Evolutionary conservation across 2,113 vertebrate genomes (phyloP), one percentile per base, ranked within the genome.

Genomic region (Platanista minor): DNA sequence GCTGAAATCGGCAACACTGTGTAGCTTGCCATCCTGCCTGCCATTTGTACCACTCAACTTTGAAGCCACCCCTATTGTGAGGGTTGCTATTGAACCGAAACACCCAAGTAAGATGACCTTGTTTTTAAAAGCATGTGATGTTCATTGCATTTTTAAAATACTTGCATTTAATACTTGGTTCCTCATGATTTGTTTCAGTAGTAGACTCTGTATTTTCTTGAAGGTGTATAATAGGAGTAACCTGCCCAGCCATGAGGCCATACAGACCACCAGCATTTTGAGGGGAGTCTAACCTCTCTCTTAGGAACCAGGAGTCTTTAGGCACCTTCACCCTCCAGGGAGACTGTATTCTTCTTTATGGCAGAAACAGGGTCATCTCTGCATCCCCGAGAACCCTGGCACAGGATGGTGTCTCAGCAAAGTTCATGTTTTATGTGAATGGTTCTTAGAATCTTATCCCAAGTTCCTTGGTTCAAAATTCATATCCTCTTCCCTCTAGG

Each of bases 21-120:
- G 99, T 1, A 99, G 99, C 0, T 98, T 98, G 0, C 99, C 99
- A 0, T 99, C 99, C 41, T 99, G 99, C 82, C 99, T 99, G 0
- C 99, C 99, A 0, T 99, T 99, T 97, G 99, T 98, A 6, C 99
- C 99, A 0, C 99, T 99, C 89, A 99, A 98, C 98, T 99, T 99
- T 0, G 99, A 99, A 97, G 99, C 99, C 7, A 99, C 99, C 0
- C 99, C 99, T 0, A 99, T 99, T 13, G 99, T 99, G 67, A 98
- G 99, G 59, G 99, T 99, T 0, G 99, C 99, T 31, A 97, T 99
- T 6, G 99, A 99, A 52, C 99, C 99, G 0, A 99, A 99, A 93
- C 99, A 99, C 96, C 99, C 99, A 93, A 99, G 99, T 99, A 98
- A 98, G 99, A 98, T 29, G 8, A 14, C 15, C 36, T 23, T n/a